Evolutionary conservation across 2,888 invertebrate genomes (phyloP).

Genomic region (Dexiosoma caninum): DNA sequence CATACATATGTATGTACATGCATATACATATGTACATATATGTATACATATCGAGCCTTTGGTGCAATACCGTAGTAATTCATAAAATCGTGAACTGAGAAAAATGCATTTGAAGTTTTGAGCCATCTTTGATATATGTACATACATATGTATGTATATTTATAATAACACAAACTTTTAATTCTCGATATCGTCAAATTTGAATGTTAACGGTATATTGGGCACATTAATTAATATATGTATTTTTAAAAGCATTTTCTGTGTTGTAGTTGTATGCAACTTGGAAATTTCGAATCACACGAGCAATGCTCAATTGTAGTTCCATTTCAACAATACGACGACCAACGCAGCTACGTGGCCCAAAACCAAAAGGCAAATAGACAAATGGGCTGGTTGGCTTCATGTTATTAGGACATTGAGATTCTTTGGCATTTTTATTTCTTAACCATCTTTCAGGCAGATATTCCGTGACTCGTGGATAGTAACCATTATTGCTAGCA

Average conservation of each 20-base stretch:
- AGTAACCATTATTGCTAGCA: conserved; percentile 82
- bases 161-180: no score
- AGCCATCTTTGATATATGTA: no score
- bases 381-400: conserved; percentile 44
- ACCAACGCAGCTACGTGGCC: conserved; percentile 50
- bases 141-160: no score
- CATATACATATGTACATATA: no score
- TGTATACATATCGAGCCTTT: no score
- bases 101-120: no score
- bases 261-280: conserved; percentile 35
- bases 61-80: no score
- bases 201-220: conserved; percentile 31
- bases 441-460: conserved; percentile 85
- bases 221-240: conserved; percentile 52
- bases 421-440: no score
- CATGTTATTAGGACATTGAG: no score
- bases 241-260: conserved; percentile 24
- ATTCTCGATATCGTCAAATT: conserved; percentile 42
- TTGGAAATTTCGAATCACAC: conserved; percentile 41
- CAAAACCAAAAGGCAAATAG: conserved; percentile 56
- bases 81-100: no score
- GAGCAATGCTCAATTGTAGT: conserved; percentile 25
- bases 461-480: conserved; percentile 76
- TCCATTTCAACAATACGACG: conserved; percentile 56
- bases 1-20: no score